Evolutionary conservation across 2,797 vertebrate genomes (phyloP).

Genomic region (Falco novaeseelandiae): DNA sequence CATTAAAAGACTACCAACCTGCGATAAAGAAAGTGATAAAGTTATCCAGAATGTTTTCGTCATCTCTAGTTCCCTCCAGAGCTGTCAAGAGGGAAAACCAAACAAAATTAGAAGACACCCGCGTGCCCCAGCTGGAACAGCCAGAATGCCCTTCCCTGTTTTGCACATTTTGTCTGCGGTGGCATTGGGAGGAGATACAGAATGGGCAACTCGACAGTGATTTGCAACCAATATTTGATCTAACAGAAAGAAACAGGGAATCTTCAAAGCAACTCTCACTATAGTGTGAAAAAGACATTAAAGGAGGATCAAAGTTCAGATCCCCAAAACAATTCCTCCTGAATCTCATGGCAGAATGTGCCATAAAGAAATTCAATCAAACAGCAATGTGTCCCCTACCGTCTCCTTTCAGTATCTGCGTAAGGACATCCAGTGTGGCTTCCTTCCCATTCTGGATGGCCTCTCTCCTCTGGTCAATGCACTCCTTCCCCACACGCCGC

Average conservation of each 20-base stretch:
- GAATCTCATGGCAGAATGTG: not conserved
- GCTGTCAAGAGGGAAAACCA: constrained; percentile 72
- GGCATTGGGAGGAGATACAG: rapidly evolving
- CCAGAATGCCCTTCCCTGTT: not conserved
- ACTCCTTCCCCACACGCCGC: constrained; percentile 82
- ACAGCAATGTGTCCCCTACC: not conserved
- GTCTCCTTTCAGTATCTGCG: constrained; percentile 86
- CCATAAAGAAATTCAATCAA: not conserved
- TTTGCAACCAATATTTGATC: not conserved
- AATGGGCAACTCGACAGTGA: not conserved
- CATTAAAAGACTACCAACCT: constrained; percentile 75
- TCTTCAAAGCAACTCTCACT: not conserved
- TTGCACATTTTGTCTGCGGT: not conserved
- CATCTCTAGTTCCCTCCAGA: constrained; percentile 77
- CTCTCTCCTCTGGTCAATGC: constrained; percentile 81
- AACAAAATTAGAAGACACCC: not conserved
- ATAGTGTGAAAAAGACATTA: not conserved
- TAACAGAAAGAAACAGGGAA: not conserved
- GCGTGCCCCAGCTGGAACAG: not conserved
- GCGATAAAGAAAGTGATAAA: constrained; percentile 93
- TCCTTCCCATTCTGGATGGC: constrained; percentile 82
- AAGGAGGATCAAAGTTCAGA: not conserved
- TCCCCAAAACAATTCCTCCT: not conserved
- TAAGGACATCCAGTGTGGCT: constrained; percentile 86
- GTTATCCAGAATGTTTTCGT: constrained; percentile 90